These are phyloP conservation scores for Passer domesticus DNA, from an alignment of 2,113 vertebrate genomes.

Conservation along the genomic window DNA sequence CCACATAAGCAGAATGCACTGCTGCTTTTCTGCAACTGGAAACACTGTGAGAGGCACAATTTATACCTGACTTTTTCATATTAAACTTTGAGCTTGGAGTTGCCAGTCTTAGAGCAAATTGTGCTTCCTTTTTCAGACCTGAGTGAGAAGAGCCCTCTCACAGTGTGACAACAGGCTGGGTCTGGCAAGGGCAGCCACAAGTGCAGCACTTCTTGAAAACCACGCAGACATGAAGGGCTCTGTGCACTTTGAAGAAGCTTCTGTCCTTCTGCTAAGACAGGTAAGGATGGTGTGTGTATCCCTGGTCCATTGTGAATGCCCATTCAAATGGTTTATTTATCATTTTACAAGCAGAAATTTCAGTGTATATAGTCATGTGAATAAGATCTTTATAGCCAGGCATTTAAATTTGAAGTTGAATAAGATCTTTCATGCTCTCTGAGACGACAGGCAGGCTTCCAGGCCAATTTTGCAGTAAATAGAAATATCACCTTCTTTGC, in stretches of 20 bases:
- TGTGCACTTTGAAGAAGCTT: neutral
- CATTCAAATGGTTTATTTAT: neutral
- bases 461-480: neutral
- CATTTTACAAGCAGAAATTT: neutral
- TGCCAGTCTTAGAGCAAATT: neutral
- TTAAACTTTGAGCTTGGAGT: neutral
- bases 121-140: neutral
- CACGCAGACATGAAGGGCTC: fast-evolving
- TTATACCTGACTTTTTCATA: neutral
- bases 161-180: fast-evolving
- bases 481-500: neutral
- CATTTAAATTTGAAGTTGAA: neutral
- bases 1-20: fast-evolving
- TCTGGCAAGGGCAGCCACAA: neutral
- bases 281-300: neutral
- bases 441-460: neutral
- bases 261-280: neutral
- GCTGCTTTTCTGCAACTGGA: neutral
- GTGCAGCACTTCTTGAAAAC: neutral
- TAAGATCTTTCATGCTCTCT: neutral
- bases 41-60: neutral
- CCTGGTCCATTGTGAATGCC: neutral
- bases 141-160: neutral
- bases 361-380: neutral
- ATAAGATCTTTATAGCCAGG: neutral